A percentile compares a stretch with the other conserved stretches of the same genome.
These are phyloP conservation scores for Poeciliopsis retropinna DNA, from an alignment of 2,113 vertebrate species.

Conservation along the genomic window DNA sequence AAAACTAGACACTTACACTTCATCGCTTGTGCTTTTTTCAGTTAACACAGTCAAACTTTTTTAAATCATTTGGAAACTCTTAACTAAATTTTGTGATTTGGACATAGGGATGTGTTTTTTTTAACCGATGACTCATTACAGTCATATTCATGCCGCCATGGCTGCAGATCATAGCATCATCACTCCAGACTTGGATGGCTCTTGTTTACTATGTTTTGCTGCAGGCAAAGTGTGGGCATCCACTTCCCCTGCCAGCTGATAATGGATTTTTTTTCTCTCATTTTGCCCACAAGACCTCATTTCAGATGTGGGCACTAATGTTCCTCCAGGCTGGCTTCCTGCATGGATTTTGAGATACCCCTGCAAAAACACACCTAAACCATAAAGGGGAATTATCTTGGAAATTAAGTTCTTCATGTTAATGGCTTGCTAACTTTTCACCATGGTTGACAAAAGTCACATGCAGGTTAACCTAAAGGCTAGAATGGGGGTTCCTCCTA, in stretches of 20 bases:
- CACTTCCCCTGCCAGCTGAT: background rate
- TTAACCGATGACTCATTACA: background rate
- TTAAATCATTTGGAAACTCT: too few species aligned
- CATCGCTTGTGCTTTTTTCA: background rate
- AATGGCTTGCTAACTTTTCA: too few species aligned
- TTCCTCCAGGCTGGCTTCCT: background rate
- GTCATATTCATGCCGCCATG: background rate
- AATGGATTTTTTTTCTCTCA: background rate
- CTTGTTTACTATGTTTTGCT: background rate
- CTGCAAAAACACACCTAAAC: background rate
- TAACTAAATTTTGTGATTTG: background rate
- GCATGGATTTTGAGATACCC: background rate
- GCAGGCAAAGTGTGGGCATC: background rate
- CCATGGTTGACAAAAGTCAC: too few species aligned
- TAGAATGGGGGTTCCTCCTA: too few species aligned
- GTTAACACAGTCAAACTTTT: background rate
- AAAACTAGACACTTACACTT: background rate
- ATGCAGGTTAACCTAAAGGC: too few species aligned
- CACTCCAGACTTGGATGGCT: background rate
- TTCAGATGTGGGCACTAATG: background rate
- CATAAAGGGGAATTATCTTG: too few species aligned
- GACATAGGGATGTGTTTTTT: background rate
- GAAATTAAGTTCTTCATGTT: too few species aligned
- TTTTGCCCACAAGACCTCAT: background rate
- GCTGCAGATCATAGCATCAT: background rate